Percentiles rank a stretch among this genome's conserved stretches.
Conservation (phyloP, 2,888 invertebrate species). For the Sussaba pulchella region DNA sequence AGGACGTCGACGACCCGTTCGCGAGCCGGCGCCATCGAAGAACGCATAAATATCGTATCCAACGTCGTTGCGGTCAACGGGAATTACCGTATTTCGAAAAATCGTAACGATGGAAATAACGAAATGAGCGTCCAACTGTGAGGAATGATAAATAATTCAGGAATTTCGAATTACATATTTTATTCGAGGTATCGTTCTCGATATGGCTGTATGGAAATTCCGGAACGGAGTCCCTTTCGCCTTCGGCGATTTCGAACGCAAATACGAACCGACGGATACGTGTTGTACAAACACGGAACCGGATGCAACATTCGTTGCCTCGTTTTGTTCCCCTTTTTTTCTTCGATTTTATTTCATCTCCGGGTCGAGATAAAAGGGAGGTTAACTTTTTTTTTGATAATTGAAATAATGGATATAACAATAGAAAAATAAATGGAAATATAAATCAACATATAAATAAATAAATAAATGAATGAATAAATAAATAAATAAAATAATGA, state of each 20-base stretch:
- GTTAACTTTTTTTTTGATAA: not conserved
- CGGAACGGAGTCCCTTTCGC: not conserved
- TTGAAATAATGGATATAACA: too few species aligned
- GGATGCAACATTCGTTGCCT: conserved; percentile 10
- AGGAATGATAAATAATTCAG: conserved; percentile 6
- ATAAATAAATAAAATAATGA: too few species aligned
- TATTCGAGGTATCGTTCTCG: conserved; percentile 3
- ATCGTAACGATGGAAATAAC: not conserved
- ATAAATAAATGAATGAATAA: too few species aligned
- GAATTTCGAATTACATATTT: not conserved
- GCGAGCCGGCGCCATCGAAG: not conserved
- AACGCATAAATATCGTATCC: not conserved
- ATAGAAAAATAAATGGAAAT: too few species aligned
- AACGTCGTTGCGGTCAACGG: not conserved
- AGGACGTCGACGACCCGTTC: not conserved
- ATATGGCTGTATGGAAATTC: conserved; percentile 4
- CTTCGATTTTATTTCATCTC: not conserved
- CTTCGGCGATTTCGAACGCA: not conserved
- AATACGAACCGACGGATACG: not conserved
- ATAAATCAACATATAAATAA: too few species aligned
- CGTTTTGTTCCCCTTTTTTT: conserved; percentile 1
- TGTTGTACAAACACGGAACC: conserved; percentile 41
- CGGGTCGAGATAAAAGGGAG: too few species aligned
- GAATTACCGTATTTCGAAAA: not conserved
- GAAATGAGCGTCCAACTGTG: not conserved